These are phyloP conservation scores for Odocoileus virginianus DNA, from an alignment of 2,113 vertebrate species.

Conservation along the genomic window DNA sequence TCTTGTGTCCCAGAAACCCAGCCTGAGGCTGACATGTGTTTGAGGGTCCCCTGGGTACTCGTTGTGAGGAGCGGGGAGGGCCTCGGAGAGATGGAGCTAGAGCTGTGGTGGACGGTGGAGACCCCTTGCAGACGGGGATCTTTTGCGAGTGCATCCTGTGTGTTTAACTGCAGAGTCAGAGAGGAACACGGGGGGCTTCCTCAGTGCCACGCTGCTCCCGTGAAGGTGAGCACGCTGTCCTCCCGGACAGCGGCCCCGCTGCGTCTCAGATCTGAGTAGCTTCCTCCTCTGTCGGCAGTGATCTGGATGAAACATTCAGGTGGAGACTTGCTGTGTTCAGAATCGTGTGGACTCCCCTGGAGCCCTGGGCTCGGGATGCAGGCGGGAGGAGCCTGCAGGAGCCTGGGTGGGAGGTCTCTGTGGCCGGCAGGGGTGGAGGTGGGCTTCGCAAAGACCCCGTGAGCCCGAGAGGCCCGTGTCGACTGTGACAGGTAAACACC, in stretches of 20 bases:
- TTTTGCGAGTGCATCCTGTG: background rate
- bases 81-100: background rate
- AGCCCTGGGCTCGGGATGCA: fast-evolving
- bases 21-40: background rate
- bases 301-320: background rate
- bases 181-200: background rate
- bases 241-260: fast-evolving
- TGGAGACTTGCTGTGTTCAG: fast-evolving
- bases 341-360: no score
- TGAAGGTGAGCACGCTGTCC: fast-evolving
- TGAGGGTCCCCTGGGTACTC: no score
- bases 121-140: fast-evolving
- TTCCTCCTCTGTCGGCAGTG: background rate
- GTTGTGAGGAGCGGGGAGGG: background rate
- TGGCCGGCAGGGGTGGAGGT: fast-evolving
- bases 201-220: fast-evolving
- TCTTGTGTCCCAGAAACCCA: background rate
- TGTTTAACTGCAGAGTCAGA: background rate
- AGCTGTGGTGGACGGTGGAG: background rate
- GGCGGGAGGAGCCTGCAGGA: fast-evolving
- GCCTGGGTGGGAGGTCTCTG: background rate
- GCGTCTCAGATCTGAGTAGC: background rate
- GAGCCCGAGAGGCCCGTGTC: fast-evolving
- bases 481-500: background rate
- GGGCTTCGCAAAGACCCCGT: background rate